These are phyloP conservation scores for Papilio elwesi DNA, from an alignment of 2,888 invertebrate species.

Conservation along the genomic window DNA sequence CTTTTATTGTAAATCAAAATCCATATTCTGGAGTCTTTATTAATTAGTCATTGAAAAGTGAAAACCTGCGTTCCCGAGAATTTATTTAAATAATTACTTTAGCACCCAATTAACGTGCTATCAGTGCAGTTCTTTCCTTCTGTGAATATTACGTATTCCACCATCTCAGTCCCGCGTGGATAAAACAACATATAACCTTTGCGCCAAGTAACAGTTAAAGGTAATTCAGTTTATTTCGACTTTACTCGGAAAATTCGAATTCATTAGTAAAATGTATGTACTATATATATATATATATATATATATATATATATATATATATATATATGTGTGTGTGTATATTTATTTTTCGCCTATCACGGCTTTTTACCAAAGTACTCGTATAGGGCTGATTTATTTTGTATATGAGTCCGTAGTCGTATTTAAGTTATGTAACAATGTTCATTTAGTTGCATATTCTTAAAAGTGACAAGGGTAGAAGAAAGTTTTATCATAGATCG, in stretches of 20 bases:
- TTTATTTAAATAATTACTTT: slow-evolving; percentile 81
- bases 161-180: slow-evolving; percentile 46
- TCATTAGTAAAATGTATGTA: too few relatives aligned
- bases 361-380: not conserved
- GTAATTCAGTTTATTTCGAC: slow-evolving; percentile 65
- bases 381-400: not conserved
- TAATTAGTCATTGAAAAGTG: slow-evolving; percentile 80
- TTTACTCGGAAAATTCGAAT: slow-evolving; percentile 31
- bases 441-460: too few relatives aligned
- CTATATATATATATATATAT: too few relatives aligned
- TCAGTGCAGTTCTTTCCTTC: slow-evolving; percentile 62
- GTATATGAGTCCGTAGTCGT: too few relatives aligned
- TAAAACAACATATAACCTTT: slow-evolving; percentile 50
- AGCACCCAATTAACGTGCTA: slow-evolving; percentile 78
- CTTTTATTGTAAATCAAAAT: slow-evolving; percentile 9
- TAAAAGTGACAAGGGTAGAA: too few relatives aligned
- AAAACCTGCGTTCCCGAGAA: slow-evolving; percentile 71
- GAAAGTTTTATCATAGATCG: too few relatives aligned
- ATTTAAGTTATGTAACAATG: too few relatives aligned
- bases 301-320: not conserved
- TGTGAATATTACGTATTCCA: slow-evolving; percentile 42
- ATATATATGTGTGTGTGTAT: too few relatives aligned
- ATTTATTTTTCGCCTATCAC: not conserved
- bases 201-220: slow-evolving; percentile 53
- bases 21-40: slow-evolving; percentile 53